Base-by-base conservation (phyloP, 2,888 invertebrate species). In the Capitulum mitella region DNA sequence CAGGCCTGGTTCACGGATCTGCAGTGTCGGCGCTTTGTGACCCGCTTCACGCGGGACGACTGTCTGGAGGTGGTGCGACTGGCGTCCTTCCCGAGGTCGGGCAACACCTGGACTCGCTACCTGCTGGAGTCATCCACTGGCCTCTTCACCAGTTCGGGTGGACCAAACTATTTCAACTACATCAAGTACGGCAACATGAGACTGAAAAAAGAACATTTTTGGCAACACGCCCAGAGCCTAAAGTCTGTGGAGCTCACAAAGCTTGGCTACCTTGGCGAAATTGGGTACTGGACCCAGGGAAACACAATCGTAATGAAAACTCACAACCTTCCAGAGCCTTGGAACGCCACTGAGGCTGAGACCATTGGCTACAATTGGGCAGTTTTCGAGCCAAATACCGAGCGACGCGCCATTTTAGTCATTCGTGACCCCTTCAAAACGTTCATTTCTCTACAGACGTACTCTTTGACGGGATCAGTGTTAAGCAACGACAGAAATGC, bases 31-130 rank as follows among this genome's bases (percentile, higher is more conserved):
- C 58, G 8, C n/a, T n/a, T 58, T 10, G 10, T 58, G 1, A 58
- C 58, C n/a, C n/a, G 58, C 10, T 58, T 58, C 58, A 14, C n/a
- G 10, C 12, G 58, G 6, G n/a, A 26, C n/a, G n/a, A 14, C 10
- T n/a, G n/a, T 58, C n/a, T 58, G 58, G n/a, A 26, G 58, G n/a
- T 6, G 5, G 58, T n/a, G 1, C 29, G 29, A 3, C 58, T 58
- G n/a, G 58, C 58, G n/a, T 58, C 58, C n/a, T 58, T 58, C 58
- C 58, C 58, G n/a, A 29, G 58, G n/a, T 58, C 58, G 58, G 58
- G 58, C n/a, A 58, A 58, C 58, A 58, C 58, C n/a, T 58, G 58
- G 58, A n/a, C 29, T 6, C 58, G 58, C n/a, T 58, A 58, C n/a
- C 58, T 58, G 58, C n/a, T 58, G 58, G 58, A 58, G 58, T 26